Evolutionary conservation across 2,113 vertebrate species (phyloP), one percentile per base, ranked within the genome.

Genomic region (Egretta garzetta): DNA sequence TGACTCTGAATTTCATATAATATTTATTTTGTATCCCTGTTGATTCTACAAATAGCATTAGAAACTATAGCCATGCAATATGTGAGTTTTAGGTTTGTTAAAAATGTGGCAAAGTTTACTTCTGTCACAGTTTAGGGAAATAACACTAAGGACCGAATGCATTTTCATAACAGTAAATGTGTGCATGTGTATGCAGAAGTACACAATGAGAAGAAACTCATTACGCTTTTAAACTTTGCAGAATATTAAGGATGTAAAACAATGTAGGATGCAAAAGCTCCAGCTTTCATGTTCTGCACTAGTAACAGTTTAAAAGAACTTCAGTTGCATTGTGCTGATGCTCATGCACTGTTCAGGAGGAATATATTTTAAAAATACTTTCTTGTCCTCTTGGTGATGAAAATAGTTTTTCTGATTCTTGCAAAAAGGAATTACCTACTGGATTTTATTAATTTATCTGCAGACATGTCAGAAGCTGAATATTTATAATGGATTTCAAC

Each of bases 401-500:
- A 94, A 81, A 79, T 24, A 87, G 24, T 68, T 67, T n/a, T 4
- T 70, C 71, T 71, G 64, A 75, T 89, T 64, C 64, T 76, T 87
- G 32, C 24, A 82, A 84, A 87, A 89, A 82, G 19, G 33, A 72
- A 85, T 75, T 95, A 89, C 37, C 28, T 68, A 50, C 53, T 79
- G 20, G 45, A 75, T 89, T 91, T 18, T 85, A 45, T 93, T 93
- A 95, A 94, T 94, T 93, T 85, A 85, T 85, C 73, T 91, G 20
- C 53, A 91, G 58, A 93, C 15, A 13, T 80, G 35, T 87, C 73
- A 85, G 53, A 96, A 81, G 14, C 20, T 62, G 86, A 93, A 87
- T 96, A 94, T 92, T 91, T 96, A 82, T 79, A 81, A 84, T 30
- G 23, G 30, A 87, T 91, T 89, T 96, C 72, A 85, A 39, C 37